Base-by-base conservation (phyloP, 2,888 invertebrate species). In the Pardosa pseudoannulata region DNA sequence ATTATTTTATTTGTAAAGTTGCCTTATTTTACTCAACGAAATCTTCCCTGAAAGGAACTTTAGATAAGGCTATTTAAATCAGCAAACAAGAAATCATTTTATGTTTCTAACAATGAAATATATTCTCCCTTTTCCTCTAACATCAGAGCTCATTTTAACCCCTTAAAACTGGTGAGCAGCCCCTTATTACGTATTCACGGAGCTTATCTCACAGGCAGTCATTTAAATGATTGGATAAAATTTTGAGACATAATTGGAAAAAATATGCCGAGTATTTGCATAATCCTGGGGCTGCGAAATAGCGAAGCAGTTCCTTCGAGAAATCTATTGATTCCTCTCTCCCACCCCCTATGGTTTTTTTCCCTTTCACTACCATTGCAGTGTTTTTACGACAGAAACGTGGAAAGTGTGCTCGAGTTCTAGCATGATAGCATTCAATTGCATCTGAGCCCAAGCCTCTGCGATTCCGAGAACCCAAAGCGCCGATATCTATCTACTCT, bases 151-250 rank as follows among this genome's bases (percentile, higher is more conserved):
- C 72, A 78, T 85, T 85, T 85, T 85, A 79, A 79, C 50, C 56
- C 41, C 62, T 62, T 50, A 82, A 81, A 85, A 85, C 76, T 78
- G 73, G 83, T 50, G 83, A 85, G 79, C 73, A 36, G 83, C 67
- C 83, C 83, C 83, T 85, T 85, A 85, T 78, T 85, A 85, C 56
- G 73, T 85, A 85, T 85, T 85, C 83, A 78, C 72, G 16, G 68
- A 73, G 78, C 83, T 85, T 85, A 85, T 85, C 83, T 76, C 67
- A 50, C 78, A 31, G 46, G 79, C 73, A 79, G 85, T 75, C 85
- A 86, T 86, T 86, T 79, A 79, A 79, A 86, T 86, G 85, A 86
- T 86, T 86, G 85, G 74, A 86, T 86, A 86, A 86, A 86, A 79
- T 86, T 86, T 79, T 64, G 74, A 74, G 72, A 75, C 85, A 79